Evolutionary conservation across 2,888 invertebrate species (phyloP).

Genomic region (Agrotis clavis): DNA sequence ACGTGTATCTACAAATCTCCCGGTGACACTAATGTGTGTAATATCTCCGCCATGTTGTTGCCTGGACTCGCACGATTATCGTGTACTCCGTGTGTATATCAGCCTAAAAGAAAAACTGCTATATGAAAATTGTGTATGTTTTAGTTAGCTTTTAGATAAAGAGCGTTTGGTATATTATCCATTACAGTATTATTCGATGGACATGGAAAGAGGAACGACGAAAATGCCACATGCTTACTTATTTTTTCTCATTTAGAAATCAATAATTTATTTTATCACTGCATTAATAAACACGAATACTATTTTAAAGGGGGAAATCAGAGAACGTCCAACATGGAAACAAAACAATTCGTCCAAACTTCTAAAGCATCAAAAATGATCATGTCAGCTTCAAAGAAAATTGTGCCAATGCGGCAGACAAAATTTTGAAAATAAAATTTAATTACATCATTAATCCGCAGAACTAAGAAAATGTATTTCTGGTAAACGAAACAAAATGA

Average conservation of each 20-base stretch:
- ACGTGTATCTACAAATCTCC: slow-evolving; percentile 61
- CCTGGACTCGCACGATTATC: slow-evolving; percentile 48
- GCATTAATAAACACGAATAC: not conserved
- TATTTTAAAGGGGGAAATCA: not conserved
- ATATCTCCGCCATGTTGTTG: slow-evolving; percentile 67
- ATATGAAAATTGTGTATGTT: slow-evolving; percentile 16
- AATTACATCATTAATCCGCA: slow-evolving; percentile 12
- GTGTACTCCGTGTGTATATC: slow-evolving; percentile 24
- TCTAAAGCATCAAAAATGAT: not conserved
- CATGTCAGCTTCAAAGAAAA: slow-evolving; percentile 7
- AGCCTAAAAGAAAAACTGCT: slow-evolving; percentile 30
- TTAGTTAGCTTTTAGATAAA: not conserved
- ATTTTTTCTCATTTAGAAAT: too few relatives aligned
- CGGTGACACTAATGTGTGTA: slow-evolving; percentile 69
- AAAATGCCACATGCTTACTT: not conserved
- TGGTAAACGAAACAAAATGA: slow-evolving; percentile 8
- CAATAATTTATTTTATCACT: too few relatives aligned
- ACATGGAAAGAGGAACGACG: too few relatives aligned
- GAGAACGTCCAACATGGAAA: not conserved
- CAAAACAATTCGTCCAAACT: not conserved
- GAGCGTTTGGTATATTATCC: not conserved
- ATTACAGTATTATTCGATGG: not conserved
- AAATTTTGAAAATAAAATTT: not conserved
- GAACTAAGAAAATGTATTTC: slow-evolving; percentile 1
- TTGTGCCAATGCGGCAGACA: not conserved